Conservation (phyloP, 2,113 vertebrate species). For the Hippocampus guttulatus region DNA sequence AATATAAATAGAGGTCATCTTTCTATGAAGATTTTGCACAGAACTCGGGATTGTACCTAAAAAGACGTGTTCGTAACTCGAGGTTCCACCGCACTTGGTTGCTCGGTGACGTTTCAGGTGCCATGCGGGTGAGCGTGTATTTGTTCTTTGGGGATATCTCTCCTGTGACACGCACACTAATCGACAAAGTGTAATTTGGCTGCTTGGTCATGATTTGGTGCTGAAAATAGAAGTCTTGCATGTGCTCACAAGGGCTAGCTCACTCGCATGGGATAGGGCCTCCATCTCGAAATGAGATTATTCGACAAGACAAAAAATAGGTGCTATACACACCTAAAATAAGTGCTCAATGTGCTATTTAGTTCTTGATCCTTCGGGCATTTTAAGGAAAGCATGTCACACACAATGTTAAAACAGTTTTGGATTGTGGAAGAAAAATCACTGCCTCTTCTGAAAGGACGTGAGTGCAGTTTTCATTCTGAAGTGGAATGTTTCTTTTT, state of each 20-base stretch:
- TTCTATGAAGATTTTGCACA: too few species aligned
- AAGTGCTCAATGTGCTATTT: not conserved
- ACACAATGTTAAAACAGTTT: too few species aligned
- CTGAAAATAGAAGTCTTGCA: not conserved
- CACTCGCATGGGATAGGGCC: not conserved
- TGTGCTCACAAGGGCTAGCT: too few species aligned
- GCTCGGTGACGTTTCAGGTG: not conserved
- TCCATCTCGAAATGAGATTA: not conserved
- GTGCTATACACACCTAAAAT: too few species aligned
- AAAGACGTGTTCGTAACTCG: too few species aligned
- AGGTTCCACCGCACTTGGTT: not conserved
- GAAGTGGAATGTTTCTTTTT: too few species aligned
- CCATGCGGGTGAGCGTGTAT: not conserved
- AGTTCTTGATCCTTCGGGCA: not conserved
- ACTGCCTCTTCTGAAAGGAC: too few species aligned
- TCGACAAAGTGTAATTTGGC: not conserved
- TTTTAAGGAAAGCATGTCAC: not conserved
- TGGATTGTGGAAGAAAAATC: too few species aligned
- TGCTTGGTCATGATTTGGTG: not conserved
- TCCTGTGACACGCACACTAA: not conserved
- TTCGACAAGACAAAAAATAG: not conserved
- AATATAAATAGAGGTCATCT: too few species aligned
- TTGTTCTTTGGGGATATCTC: not conserved
- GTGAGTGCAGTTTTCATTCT: too few species aligned
- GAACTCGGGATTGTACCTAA: too few species aligned